Base-by-base conservation (phyloP, 2,888 invertebrate genomes). In the Drosophila diplacantha region DNA sequence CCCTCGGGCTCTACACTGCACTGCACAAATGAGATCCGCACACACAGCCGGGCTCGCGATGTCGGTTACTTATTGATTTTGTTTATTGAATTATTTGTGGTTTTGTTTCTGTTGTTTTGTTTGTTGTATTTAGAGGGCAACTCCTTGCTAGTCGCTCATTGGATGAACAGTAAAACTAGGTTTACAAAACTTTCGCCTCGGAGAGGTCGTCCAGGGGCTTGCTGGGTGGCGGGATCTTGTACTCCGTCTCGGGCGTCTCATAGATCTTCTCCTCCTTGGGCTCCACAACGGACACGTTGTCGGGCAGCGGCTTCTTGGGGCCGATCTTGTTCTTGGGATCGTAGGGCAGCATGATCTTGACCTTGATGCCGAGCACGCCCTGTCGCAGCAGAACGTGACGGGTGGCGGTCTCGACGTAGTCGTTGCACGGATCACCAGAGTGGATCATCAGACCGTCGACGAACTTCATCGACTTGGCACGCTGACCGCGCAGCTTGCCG, bases 401-500 rank as follows among this genome's bases (percentile, higher is more conserved):
- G 49, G 99, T 99, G 65, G 99, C 99, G 41, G 96, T 96, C 89
- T 99, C 98, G 54, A 99, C 98, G 84, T 99, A 99, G 87, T 99
- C 97, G 85, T 97, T 97, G 90, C 96, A 96, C 32, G 99, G 99
- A 89, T 99, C 97, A 88, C 99, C 99, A 77, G 97, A 97, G 91
- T 99, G 99, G 88, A 99, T 99, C 99, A 99, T 99, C 68, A 99
- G 92, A 71, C 99, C 99, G 85, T 99, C 99, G 37, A 98, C 98
- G 88, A 99, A 99, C 90, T 99, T 99, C 99, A 99, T 99, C 58
- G 98, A 97, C 90, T 99, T 99, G 74, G 99, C 99, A 91, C 99
- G 92, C 91, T 99, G 99, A 73, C 99, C 99, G 86, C 99, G 92
- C 74, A 99, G 92, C 90, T 99, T 99, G 71, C 99, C 99, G 54